phyloP scores from a whole-genome alignment of 1,140 invertebrate species.

The Ooceraea biroi region DNA sequence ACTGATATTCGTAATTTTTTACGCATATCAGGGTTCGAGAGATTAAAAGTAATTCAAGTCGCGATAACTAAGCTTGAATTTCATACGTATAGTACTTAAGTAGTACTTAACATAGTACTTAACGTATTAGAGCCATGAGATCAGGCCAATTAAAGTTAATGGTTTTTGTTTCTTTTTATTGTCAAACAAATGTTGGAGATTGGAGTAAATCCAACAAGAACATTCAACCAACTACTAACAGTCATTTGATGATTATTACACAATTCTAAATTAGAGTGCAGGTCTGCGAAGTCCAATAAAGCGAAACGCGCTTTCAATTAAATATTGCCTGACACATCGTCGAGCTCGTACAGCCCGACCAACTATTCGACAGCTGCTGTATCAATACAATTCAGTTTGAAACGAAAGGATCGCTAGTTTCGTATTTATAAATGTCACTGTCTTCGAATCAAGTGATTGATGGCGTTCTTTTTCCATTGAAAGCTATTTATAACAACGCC shows the following conservation, averaged over 20 bases:
- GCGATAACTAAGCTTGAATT: neutral
- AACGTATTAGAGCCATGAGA: neutral
- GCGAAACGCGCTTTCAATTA: neutral
- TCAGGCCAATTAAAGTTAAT: neutral
- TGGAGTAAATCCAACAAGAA: neutral
- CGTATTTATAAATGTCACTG: slow-evolving; percentile 16
- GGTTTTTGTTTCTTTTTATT: neutral
- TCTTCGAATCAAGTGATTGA: slow-evolving; percentile 28
- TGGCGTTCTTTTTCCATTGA: neutral
- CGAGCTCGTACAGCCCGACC: neutral
- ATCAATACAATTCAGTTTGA: slow-evolving; percentile 33
- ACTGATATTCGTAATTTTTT: neutral
- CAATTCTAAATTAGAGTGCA: neutral
- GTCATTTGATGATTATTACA: neutral
- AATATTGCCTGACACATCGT: neutral
- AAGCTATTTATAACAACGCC: slow-evolving; percentile 7
- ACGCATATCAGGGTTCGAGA: neutral
- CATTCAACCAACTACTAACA: neutral
- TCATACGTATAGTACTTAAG: neutral
- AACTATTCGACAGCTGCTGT: slow-evolving; percentile 3
- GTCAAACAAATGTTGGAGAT: neutral
- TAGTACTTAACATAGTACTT: neutral
- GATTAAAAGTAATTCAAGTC: neutral
- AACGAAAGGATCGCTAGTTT: neutral
- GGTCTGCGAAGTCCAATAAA: neutral